Evolutionary conservation across 2,888 invertebrate species (phyloP), one percentile per base, ranked within the genome.

Genomic region (Amaurobius ferox): DNA sequence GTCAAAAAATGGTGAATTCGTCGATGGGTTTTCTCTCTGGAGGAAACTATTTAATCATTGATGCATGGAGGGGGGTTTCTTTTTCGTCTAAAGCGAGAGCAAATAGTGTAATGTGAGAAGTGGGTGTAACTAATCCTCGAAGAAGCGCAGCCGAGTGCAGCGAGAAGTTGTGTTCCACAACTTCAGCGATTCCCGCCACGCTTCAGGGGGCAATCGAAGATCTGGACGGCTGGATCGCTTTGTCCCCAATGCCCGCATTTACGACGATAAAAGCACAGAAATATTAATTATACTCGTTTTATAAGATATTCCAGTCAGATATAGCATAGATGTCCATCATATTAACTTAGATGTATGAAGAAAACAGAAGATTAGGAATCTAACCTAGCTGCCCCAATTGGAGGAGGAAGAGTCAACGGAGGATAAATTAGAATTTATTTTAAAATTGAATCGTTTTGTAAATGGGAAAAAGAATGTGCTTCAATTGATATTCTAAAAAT

Each of bases 61-160:
- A 67, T 35, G 77, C 83, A 72, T 83, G 68, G 68, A 80, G 74
- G 61, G 30, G 62, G 11, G 26, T 30, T 71, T 71, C 55, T 62
- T 79, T 61, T 73, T 67, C 26, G n/a, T 23, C 40, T 26, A 44
- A 74, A 81, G 81, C 76, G 81, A 81, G 76, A 71, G 77, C 83
- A 83, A 83, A 83, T 29, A 77, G 83, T 83, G 83, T 83, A 83
- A 83, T 83, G 83, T 76, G 83, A 83, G 83, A 83, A 72, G n/a
- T 35, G 68, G 83, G 77, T 83, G 83, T 83, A 77, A 72, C 83
- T 77, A 83, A 83, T 83, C 77, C 67, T 35, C 61, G 73, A 39
- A 26, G 32, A 73, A 73, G 23, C 55, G 73, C 68, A 35, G n/a
- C 35, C 68, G 61, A 73, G 80, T 73, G 76, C 48, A 71, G 67